Evolutionary conservation across 1,140 invertebrate species (phyloP).

Genomic region (Callitettix versicolor): DNA sequence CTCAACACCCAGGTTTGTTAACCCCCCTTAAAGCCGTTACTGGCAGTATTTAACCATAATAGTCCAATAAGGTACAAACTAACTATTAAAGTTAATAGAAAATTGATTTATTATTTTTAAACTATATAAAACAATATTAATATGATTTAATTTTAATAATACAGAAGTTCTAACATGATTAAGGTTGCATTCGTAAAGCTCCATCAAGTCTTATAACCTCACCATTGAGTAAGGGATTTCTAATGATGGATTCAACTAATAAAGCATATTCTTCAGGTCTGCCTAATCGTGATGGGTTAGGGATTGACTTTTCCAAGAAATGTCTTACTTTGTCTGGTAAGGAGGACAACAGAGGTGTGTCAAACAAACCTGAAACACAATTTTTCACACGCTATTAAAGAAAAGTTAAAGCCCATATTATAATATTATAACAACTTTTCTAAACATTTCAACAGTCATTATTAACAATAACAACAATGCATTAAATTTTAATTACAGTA

Average conservation of each 20-base stretch:
- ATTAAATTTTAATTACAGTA: no score
- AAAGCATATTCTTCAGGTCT: conserved; percentile 81
- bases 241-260: conserved; percentile 74
- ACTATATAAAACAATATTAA: conserved; percentile 23
- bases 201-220: conserved; percentile 90
- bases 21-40: conserved; percentile 22
- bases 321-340: conserved; percentile 75
- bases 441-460: no score
- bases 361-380: conserved; percentile 65
- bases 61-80: conserved; percentile 28
- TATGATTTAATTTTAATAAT: neutral
- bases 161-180: neutral
- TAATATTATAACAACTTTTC: no score
- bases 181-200: conserved; percentile 70
- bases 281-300: conserved; percentile 81
- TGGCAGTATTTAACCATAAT: conserved; percentile 20
- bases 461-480: no score
- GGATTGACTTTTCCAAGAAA: conserved; percentile 65
- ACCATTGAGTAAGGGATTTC: conserved; percentile 89
- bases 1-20: conserved; percentile 24
- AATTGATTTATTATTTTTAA: conserved; percentile 27
- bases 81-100: no score
- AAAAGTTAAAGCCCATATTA: no score
- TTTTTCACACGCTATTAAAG: no score
- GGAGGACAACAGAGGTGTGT: conserved; percentile 72